Conservation (phyloP, 2,888 invertebrate genomes). For the Pristionchus maxplancki region DNA sequence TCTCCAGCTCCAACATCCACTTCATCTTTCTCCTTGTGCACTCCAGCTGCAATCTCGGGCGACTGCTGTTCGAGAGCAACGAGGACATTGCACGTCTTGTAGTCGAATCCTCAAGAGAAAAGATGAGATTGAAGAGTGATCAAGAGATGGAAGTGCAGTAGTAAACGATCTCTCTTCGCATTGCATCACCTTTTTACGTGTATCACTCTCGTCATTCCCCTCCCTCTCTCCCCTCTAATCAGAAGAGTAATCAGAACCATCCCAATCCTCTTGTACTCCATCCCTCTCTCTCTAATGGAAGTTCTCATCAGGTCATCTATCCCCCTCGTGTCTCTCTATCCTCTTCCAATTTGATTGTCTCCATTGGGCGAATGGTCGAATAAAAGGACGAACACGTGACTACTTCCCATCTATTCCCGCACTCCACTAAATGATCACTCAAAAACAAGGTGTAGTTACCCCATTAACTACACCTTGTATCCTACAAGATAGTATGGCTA, state of each 20-base stretch:
- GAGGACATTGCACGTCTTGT: slow-evolving; percentile 98
- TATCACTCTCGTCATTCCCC: neutral
- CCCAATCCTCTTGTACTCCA: neutral
- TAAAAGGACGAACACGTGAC: neutral
- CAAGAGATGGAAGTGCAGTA: neutral
- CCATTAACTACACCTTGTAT: neutral
- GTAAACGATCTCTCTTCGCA: neutral
- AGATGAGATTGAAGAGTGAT: neutral
- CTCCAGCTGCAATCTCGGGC: slow-evolving; percentile 94
- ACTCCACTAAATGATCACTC: neutral
- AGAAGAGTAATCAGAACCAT: slow-evolving; percentile 26
- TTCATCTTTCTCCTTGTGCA: slow-evolving; percentile 85
- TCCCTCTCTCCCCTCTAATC: neutral
- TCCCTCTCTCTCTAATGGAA: neutral
- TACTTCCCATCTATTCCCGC: neutral
- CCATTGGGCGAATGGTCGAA: neutral
- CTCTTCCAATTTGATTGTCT: neutral
- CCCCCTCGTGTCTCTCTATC: neutral
- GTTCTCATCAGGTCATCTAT: neutral
- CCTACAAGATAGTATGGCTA: neutral
- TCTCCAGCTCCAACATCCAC: slow-evolving; percentile 98
- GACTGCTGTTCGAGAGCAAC: slow-evolving; percentile 97
- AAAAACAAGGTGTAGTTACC: no score
- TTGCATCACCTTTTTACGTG: slow-evolving; percentile 21
- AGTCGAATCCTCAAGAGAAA: slow-evolving; percentile 93